These are phyloP conservation scores for Cyanoramphus novaezelandiae DNA, from an alignment of 2,113 vertebrate species.

Conservation along the genomic window DNA sequence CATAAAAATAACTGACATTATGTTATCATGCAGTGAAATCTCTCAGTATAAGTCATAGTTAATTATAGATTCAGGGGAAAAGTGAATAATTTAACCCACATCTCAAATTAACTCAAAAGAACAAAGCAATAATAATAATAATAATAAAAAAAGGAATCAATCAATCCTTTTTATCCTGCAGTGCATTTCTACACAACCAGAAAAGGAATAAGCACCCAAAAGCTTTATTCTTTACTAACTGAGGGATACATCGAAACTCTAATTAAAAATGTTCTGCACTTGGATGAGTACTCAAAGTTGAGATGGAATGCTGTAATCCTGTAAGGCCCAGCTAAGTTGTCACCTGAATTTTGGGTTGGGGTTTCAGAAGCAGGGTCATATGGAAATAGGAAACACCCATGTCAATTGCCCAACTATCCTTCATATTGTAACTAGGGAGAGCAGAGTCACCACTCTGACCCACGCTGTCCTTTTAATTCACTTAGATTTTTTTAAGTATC, in stretches of 20 bases:
- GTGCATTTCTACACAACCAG: neutral
- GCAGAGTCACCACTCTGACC: neutral
- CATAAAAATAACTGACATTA: slow-evolving; percentile 58
- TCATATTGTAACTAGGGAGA: neutral
- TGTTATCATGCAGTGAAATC: slow-evolving; percentile 51
- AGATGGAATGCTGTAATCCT: fast-evolving
- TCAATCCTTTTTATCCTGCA: neutral
- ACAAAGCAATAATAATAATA: neutral
- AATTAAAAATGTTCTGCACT: neutral
- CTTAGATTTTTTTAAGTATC: neutral
- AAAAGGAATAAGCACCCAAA: neutral
- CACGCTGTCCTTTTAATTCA: neutral
- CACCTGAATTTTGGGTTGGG: neutral
- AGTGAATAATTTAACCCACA: slow-evolving; percentile 46
- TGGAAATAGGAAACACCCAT: neutral
- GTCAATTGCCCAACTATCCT: neutral
- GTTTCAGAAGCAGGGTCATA: neutral
- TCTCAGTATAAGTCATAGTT: slow-evolving; percentile 53
- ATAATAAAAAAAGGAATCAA: neutral
- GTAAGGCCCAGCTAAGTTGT: neutral
- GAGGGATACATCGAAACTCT: neutral
- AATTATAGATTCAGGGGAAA: slow-evolving; percentile 40
- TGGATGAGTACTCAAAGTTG: neutral
- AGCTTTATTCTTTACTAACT: neutral
- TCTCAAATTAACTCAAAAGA: slow-evolving; percentile 20